Base-by-base conservation (phyloP, 1,140 invertebrate species). In the Cotesia vestalis region DNA sequence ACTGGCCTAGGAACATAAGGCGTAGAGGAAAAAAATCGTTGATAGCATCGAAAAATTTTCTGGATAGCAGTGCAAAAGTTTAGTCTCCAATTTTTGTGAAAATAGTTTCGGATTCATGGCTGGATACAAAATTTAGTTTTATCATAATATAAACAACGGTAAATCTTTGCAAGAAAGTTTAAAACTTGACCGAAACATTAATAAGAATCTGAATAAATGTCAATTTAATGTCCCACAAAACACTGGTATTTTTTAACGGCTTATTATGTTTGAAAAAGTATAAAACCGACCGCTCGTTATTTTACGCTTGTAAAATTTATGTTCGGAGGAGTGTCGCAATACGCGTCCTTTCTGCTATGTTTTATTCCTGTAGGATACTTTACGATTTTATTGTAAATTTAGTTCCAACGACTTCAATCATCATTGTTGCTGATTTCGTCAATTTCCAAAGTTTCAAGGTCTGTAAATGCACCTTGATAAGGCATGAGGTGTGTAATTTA, bases 401-500 rank as follows among this genome's bases (percentile, higher is more conserved):
- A 52, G 8, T 52, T n/a, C 8, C 3, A 8, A 52, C n/a, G 8
- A 11, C 1, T 52, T 52, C 17, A 12, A n/a, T 55, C n/a, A 55
- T 55, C 5, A n/a, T 59, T 59, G 9, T 59, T 59, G 9, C 9
- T 17, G 17, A 17, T 59, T 59, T 59, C 4, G 20, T 59, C 27
- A 20, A 20, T 59, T 59, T 59, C 57, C 57, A 20, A 59, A 59
- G 14, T 64, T 36, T 64, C 51, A 53, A 67, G 66, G 51, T 67
- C 51, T 67, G 12, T 51, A 67, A 46, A 40, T 66, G 63, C 9
- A 66, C 12, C 46, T 60, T 57, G 51, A 17, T 59, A 27, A 27
- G 57, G 20, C 20, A 64, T 51, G 57, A 27, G 35, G 57, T 71
- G 46, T 71, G 55, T 71, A 71, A 71, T 71, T 71, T 71, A 17